Base-by-base conservation (phyloP, 2,113 vertebrate species). In the Bos indicus region DNA sequence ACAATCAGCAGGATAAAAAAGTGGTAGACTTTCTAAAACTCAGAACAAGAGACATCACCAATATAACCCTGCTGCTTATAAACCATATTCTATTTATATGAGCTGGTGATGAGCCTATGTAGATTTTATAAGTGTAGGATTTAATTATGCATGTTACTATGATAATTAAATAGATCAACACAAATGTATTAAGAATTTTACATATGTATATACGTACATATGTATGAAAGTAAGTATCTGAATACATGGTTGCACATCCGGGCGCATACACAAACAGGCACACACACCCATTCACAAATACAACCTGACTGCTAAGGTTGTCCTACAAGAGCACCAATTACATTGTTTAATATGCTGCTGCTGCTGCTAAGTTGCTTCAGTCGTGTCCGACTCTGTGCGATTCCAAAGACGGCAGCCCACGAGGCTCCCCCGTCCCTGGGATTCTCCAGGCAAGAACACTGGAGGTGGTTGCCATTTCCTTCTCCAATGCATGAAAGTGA, bases 241-340 rank as follows among this genome's bases (percentile, higher is more conserved):
- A 4, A 7, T 40, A 80, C 28, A 67, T 51, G 9, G 21, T n/a
- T 92, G 28, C n/a, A 13, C 3, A 71, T 36, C 57, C 0, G 0
- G 7, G 15, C 7, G 0, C 12, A 36, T 46, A 9, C 33, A 59
- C 30, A 33, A 17, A 23, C 16, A 15, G 13, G 52, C 26, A 91
- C 56, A 21, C 11, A 60, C 43, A 52, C 57, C 3, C 7, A 30
- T 48, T 14, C 36, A 88, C 16, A 56, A 6, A 19, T 7, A 83
- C 8, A 57, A 36, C 9, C 23, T 52, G 51, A 86, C 3, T 77
- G 36, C n/a, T 30, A 10, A 21, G 52, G 12, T 12, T 71, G 6
- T 78, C 43, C 19, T 87, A 33, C 0, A 36, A 33, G 21, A 89
- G 3, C 14, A 84, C 36, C 28, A 54, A 51, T 84, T 57, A 62